Percentiles rank a stretch among this genome's conserved stretches.
Evolutionary conservation across 2,797 vertebrate genomes (phyloP).

Genomic region (Anniella stebbinsi): DNA sequence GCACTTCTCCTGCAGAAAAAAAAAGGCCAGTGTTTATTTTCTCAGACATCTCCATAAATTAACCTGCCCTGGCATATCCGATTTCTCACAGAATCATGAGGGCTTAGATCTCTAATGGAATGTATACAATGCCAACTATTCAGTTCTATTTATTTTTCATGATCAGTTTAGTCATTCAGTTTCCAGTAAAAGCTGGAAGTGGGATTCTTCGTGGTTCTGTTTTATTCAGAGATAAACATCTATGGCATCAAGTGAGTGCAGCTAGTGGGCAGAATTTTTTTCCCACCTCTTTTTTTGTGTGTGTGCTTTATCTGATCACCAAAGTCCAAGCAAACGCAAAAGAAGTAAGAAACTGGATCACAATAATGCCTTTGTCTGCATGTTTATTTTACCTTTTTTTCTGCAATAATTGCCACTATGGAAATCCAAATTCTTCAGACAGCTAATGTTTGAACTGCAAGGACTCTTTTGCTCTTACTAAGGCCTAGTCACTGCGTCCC

Average conservation of each 20-base stretch:
- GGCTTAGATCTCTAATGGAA: conserved; percentile 27
- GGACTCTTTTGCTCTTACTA: conserved; percentile 40
- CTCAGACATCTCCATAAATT: conserved; percentile 11
- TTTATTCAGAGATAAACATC: conserved; percentile 19
- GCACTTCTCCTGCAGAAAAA: background rate
- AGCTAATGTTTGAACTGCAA: background rate
- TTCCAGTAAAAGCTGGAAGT: background rate
- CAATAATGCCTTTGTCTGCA: rapidly evolving
- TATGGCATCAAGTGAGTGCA: background rate
- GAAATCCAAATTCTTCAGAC: conserved; percentile 11
- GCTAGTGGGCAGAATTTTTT: background rate
- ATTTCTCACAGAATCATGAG: background rate
- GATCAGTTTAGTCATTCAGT: background rate
- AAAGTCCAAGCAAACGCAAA: background rate
- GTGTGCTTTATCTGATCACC: conserved; percentile 10
- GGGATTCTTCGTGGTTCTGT: conserved; percentile 12
- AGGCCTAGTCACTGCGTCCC: conserved; percentile 2
- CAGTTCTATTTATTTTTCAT: conserved; percentile 15
- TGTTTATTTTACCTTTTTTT: background rate
- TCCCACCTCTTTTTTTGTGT: background rate
- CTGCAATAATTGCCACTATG: background rate
- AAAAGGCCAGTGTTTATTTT: conserved; percentile 4
- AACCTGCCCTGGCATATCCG: conserved; percentile 9
- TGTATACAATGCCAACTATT: conserved; percentile 9
- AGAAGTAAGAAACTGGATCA: background rate